Evolutionary conservation across 2,888 invertebrate genomes (phyloP).

Genomic region (Chloroclystis v-ata): DNA sequence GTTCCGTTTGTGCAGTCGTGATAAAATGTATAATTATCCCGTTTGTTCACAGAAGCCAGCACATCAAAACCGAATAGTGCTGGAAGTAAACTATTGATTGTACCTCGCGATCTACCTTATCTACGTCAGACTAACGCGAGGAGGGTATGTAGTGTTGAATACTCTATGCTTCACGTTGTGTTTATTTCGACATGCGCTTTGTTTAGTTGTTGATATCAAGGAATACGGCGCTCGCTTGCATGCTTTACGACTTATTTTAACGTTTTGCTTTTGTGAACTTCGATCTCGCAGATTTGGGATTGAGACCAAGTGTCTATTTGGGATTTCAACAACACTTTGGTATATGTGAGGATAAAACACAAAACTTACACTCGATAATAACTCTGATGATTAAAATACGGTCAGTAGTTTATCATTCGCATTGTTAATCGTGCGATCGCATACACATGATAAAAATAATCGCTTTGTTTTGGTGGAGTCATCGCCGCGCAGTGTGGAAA

Average conservation of each 20-base stretch:
- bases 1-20: too few species aligned
- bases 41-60: constrained; percentile 55
- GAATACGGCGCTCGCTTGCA: neutral
- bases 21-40: constrained; percentile 15
- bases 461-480: constrained; percentile 26
- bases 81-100: constrained; percentile 66
- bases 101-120: constrained; percentile 71
- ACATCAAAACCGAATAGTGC: constrained; percentile 59
- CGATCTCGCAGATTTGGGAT: too few species aligned
- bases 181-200: neutral
- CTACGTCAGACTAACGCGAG: constrained; percentile 75
- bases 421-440: constrained; percentile 16
- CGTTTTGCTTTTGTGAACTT: too few species aligned
- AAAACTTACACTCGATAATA: neutral
- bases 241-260: neutral
- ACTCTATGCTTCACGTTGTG: neutral
- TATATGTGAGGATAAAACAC: too few species aligned
- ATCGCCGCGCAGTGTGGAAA: constrained; percentile 33
- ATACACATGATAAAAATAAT: constrained; percentile 21
- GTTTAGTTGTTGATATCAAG: neutral
- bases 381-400: constrained; percentile 15
- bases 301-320: too few species aligned
- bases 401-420: constrained; percentile 16
- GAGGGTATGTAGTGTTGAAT: constrained; percentile 50
- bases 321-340: too few species aligned